Conservation (phyloP, 2,797 vertebrate species). For the Darevskia mixta region DNA sequence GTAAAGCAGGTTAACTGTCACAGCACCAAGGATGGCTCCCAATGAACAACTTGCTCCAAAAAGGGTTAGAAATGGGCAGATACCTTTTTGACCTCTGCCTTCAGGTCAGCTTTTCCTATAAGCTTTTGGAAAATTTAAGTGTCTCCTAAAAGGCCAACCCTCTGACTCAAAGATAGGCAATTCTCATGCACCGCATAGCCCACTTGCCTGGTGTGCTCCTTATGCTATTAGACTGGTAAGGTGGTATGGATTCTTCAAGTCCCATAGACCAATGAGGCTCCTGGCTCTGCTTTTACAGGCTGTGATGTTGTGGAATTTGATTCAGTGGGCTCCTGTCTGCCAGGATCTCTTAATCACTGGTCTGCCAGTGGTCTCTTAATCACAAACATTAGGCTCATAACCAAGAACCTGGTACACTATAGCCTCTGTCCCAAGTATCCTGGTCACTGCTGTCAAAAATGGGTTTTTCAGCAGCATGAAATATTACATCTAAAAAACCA, state of each 20-base stretch:
- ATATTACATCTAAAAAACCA: neutral
- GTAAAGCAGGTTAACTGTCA: too few species aligned
- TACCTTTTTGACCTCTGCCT: neutral
- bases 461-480: neutral
- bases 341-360: neutral
- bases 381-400: neutral
- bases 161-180: neutral
- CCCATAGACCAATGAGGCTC: neutral
- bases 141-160: too few species aligned
- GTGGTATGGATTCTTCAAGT: neutral
- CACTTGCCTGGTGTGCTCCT: neutral
- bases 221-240: neutral
- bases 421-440: neutral
- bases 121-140: neutral
- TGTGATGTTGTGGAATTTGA: too few species aligned
- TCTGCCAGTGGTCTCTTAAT: neutral
- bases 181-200: neutral
- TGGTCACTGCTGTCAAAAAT: neutral
- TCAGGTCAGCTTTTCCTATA: neutral
- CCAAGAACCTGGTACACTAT: neutral
- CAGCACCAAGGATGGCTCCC: too few species aligned
- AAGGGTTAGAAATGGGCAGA: neutral
- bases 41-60: neutral
- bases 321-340: too few species aligned
- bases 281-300: neutral